A percentile compares a stretch with the other conserved stretches of the same genome.
Conservation (phyloP, 2,797 vertebrate species). For the Novumbra hubbsi region DNA sequence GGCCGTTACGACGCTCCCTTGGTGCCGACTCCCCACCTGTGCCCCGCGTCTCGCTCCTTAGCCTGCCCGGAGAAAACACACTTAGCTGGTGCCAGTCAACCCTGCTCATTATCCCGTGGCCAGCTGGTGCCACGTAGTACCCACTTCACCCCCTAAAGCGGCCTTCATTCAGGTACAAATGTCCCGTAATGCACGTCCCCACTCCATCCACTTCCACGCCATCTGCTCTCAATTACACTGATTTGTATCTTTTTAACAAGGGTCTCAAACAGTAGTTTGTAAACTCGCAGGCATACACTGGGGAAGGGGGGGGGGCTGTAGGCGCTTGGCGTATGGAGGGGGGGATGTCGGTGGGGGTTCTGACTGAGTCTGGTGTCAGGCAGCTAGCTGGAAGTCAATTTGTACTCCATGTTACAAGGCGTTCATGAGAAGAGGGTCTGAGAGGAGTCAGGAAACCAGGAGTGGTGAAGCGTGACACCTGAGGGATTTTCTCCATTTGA, state of each 20-base stretch:
- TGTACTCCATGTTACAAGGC: not conserved
- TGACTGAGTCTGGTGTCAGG: conserved; percentile 17
- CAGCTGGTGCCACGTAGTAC: conserved; percentile 62
- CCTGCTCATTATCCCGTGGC: conserved; percentile 52
- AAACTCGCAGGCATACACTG: conserved; percentile 38
- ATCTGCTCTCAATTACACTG: conserved; percentile 72
- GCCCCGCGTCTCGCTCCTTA: conserved; percentile 39
- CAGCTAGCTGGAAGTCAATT: not conserved
- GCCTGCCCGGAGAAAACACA: conserved; percentile 15
- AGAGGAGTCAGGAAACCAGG: not conserved
- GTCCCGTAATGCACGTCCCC: conserved; percentile 52
- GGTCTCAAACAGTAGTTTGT: conserved; percentile 47
- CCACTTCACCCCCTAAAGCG: conserved; percentile 64
- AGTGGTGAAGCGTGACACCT: not conserved
- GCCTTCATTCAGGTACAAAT: conserved; percentile 70
- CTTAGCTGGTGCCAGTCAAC: conserved; percentile 39
- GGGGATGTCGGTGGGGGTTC: conserved; percentile 7
- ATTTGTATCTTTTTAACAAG: conserved; percentile 69
- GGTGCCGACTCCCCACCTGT: conserved; percentile 52
- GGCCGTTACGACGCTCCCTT: conserved; percentile 39
- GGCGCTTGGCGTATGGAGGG: too few species aligned
- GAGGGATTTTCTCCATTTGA: not conserved
- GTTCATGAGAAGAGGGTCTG: not conserved
- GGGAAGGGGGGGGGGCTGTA: conserved; percentile 30
- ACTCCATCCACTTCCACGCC: conserved; percentile 42